A percentile compares a stretch with the other conserved stretches of the same genome.
phyloP scores from a whole-genome alignment of 2,797 vertebrate genomes.

The Poeciliopsis presidionis region DNA sequence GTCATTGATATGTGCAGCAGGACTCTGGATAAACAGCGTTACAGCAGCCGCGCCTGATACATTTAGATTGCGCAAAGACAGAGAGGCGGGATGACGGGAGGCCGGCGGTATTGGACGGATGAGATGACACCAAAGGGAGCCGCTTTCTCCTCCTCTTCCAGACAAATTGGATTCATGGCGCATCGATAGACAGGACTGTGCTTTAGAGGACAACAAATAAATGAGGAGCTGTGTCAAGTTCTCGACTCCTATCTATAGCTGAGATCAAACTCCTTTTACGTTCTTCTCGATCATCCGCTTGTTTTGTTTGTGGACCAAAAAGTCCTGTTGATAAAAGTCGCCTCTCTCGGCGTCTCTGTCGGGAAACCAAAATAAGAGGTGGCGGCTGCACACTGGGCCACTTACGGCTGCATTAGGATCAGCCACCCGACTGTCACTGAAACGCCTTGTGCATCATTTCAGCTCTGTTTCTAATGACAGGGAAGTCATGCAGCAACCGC shows the following conservation, averaged over 20 bases:
- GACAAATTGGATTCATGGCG: constrained; percentile 56
- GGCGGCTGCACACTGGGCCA: constrained; percentile 57
- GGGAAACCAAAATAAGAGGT: constrained; percentile 73
- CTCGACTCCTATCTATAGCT: constrained; percentile 15
- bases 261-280: constrained; percentile 16
- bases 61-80: constrained; percentile 77
- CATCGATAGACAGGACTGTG: background rate
- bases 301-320: constrained; percentile 60
- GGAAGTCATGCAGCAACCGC: constrained; percentile 29
- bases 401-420: constrained; percentile 76
- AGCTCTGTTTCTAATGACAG: constrained; percentile 68
- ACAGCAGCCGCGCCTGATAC: constrained; percentile 77
- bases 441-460: constrained; percentile 69
- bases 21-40: constrained; percentile 83
- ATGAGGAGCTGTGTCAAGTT: constrained; percentile 4
- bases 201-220: constrained; percentile 18
- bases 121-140: constrained; percentile 68
- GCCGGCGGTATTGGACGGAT: constrained; percentile 57
- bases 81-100: constrained; percentile 44
- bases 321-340: constrained; percentile 58
- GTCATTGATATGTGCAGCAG: constrained; percentile 86
- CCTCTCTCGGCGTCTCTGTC: constrained; percentile 41
- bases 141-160: constrained; percentile 33
- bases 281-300: constrained; percentile 12
- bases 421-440: constrained; percentile 63